Conservation (phyloP, 2,888 invertebrate genomes). For the Drosophila kuntzei region DNA sequence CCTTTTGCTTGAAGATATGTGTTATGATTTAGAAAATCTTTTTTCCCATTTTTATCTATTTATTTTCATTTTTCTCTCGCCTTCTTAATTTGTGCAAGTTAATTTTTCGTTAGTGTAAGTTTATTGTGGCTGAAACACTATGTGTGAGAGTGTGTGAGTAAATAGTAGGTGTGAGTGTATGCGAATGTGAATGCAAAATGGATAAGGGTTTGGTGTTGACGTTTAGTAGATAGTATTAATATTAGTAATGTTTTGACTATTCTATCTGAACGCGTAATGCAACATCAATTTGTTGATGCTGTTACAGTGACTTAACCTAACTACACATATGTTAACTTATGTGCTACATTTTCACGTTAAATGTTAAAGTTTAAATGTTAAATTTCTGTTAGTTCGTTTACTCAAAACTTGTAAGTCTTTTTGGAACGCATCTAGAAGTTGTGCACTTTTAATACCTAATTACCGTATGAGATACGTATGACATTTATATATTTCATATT, state of each 20-base stretch:
- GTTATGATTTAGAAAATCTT: conserved; percentile 67
- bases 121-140: conserved; percentile 52
- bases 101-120: conserved; percentile 44
- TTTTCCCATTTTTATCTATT: conserved; percentile 35
- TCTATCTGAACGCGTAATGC: conserved; percentile 53
- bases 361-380: conserved; percentile 39
- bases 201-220: conserved; percentile 28
- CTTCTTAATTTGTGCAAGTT: conserved; percentile 65
- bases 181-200: conserved; percentile 52
- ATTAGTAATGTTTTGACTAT: conserved; percentile 57
- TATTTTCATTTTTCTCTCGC: conserved; percentile 10
- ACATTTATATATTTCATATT: conserved; percentile 58
- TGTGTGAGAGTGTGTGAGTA: conserved; percentile 17
- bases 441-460: conserved; percentile 66
- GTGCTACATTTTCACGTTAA: conserved; percentile 53
- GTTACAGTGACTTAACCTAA: conserved; percentile 47
- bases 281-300: conserved; percentile 29
- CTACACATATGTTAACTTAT: conserved; percentile 72
- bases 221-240: conserved; percentile 36
- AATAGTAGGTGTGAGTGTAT: conserved; percentile 27
- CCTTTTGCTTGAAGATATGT: conserved; percentile 69
- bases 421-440: conserved; percentile 76
- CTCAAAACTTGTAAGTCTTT: conserved; percentile 74
- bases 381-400: conserved; percentile 41
- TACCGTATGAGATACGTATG: conserved; percentile 37